Percentiles rank a stretch among this genome's conserved stretches.
These are phyloP conservation scores for Morone chrysops DNA, from an alignment of 2,113 vertebrate genomes.

Conservation along the genomic window DNA sequence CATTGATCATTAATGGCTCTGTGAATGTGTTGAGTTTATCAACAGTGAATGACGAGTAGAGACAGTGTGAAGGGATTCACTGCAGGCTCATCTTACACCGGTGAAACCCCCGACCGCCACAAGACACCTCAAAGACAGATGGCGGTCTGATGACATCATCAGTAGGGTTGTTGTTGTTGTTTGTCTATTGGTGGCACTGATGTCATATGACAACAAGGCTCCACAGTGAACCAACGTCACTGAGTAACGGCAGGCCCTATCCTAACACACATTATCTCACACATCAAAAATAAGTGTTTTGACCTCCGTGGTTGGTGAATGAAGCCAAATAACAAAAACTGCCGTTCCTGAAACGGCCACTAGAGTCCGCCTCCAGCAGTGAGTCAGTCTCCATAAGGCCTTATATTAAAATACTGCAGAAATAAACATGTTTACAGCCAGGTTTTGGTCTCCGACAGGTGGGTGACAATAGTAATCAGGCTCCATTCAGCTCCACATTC, in stretches of 20 bases:
- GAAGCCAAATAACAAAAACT: too few species aligned
- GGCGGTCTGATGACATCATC: background rate
- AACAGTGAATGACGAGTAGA: background rate
- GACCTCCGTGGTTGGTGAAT: background rate
- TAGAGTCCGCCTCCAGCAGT: too few species aligned
- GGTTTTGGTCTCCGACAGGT: too few species aligned
- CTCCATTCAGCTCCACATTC: too few species aligned
- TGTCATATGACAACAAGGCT: background rate
- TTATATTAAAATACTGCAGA: too few species aligned
- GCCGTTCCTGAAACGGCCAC: too few species aligned
- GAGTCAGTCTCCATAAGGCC: too few species aligned
- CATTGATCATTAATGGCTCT: slow-evolving; percentile 9
- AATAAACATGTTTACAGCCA: too few species aligned
- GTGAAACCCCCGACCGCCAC: background rate
- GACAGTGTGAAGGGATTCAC: slow-evolving; percentile 1
- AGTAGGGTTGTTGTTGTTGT: too few species aligned
- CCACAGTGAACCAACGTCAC: background rate
- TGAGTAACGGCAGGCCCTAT: background rate
- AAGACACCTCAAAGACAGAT: background rate
- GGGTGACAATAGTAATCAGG: too few species aligned
- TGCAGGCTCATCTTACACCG: slow-evolving; percentile 3
- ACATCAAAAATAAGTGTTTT: background rate
- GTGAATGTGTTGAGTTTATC: slow-evolving; percentile 11
- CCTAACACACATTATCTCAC: background rate
- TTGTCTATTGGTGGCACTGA: background rate